phyloP scores from a whole-genome alignment of 2,888 invertebrate genomes.

The Acronicta alni region DNA sequence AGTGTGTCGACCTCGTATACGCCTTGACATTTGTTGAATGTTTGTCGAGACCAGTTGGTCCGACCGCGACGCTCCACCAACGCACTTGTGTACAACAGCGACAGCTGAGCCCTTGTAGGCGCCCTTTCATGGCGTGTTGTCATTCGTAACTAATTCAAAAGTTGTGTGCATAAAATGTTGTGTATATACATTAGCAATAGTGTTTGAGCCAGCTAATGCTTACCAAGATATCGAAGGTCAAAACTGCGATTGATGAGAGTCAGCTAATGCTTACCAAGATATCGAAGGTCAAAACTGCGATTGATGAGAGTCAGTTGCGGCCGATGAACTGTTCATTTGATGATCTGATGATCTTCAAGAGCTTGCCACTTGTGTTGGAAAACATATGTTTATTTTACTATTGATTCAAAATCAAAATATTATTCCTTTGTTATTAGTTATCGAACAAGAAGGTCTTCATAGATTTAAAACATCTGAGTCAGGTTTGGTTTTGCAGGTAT shows the following conservation, averaged over 20 bases:
- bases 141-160: constrained; percentile 20
- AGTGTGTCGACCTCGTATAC: constrained; percentile 64
- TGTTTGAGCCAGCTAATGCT: constrained; percentile 58
- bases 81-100: constrained; percentile 17
- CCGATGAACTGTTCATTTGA: constrained; percentile 58
- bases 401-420: constrained; percentile 9
- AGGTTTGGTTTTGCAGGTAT: neutral
- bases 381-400: constrained; percentile 16
- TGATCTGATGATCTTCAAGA: constrained; percentile 22
- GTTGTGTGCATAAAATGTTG: constrained; percentile 12
- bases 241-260: constrained; percentile 46
- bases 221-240: constrained; percentile 72
- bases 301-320: constrained; percentile 32
- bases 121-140: constrained; percentile 23
- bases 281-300: constrained; percentile 70
- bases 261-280: constrained; percentile 63
- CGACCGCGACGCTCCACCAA: constrained; percentile 31
- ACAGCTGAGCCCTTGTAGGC: constrained; percentile 19
- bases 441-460: neutral
- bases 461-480: neutral
- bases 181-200: constrained; percentile 42
- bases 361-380: constrained; percentile 14
- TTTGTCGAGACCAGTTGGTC: constrained; percentile 48
- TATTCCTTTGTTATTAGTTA: constrained; percentile 4
- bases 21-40: constrained; percentile 68